Percentiles rank a stretch among this genome's conserved stretches.
Conservation (phyloP, 2,888 invertebrate species). For the Campoplex capitator region DNA sequence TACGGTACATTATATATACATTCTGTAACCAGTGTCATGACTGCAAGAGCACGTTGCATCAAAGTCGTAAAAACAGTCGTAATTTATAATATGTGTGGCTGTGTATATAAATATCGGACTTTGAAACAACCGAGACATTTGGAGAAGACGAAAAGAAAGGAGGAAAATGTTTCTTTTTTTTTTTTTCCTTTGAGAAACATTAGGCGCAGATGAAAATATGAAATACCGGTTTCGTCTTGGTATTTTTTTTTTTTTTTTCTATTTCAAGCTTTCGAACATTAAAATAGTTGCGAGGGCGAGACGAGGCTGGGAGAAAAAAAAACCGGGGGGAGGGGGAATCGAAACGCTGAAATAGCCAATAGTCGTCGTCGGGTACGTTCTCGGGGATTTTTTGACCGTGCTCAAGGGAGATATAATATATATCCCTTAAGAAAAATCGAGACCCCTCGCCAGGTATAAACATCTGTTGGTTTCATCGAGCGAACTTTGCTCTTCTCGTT, state of each 20-base stretch:
- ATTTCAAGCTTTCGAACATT: conserved; percentile 25
- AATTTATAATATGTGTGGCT: background rate
- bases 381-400: conserved; percentile 54
- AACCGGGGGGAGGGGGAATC: conserved; percentile 14
- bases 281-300: conserved; percentile 35
- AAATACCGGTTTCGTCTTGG: conserved; percentile 62
- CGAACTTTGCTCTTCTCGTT: background rate
- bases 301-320: background rate
- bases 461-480: conserved; percentile 57
- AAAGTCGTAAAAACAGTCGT: conserved; percentile 33
- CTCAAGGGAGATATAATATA: conserved; percentile 1
- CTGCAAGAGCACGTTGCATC: conserved; percentile 13
- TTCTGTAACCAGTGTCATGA: conserved; percentile 9
- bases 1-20: conserved; percentile 45
- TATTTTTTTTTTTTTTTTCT: conserved; percentile 19
- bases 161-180: background rate
- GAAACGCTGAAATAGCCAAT: conserved; percentile 41
- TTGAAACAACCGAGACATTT: conserved; percentile 42
- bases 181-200: conserved; percentile 29
- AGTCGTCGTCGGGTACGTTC: conserved; percentile 39
- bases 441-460: conserved; percentile 63
- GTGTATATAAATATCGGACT: conserved; percentile 3
- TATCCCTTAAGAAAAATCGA: conserved; percentile 57
- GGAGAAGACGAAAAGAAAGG: background rate
- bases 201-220: conserved; percentile 35